A percentile compares a stretch with the other conserved stretches of the same genome.
These are phyloP conservation scores for Allacma fusca DNA, from an alignment of 2,888 invertebrate genomes.

Conservation along the genomic window DNA sequence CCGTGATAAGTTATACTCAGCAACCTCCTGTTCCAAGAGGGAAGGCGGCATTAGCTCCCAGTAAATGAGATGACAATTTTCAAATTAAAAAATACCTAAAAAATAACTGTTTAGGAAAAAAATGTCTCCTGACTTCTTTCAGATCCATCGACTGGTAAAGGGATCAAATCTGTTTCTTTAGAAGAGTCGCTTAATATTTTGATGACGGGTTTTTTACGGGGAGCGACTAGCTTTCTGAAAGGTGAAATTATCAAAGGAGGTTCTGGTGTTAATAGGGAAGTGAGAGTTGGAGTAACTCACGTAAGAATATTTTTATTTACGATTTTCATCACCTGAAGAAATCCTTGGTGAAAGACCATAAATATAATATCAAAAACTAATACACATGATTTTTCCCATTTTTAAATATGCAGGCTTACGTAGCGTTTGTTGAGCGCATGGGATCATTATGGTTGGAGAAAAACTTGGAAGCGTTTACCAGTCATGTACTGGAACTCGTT, in stretches of 20 bases:
- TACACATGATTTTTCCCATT: no score
- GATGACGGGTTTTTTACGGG: conserved; percentile 92
- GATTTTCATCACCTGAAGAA: no score
- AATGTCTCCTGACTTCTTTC: neutral
- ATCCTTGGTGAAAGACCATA: no score
- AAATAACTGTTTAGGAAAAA: no score
- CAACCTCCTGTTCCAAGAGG: conserved; percentile 64
- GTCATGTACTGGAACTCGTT: conserved; percentile 87
- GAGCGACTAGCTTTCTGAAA: conserved; percentile 88
- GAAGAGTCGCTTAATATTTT: conserved; percentile 91
- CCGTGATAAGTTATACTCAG: conserved; percentile 85
- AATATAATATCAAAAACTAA: no score
- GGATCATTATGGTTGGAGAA: conserved; percentile 95
- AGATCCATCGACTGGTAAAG: conserved; percentile 65
- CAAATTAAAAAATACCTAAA: conserved; percentile 10
- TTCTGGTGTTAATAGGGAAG: conserved; percentile 91
- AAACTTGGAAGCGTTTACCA: conserved; percentile 84
- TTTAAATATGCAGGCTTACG: conserved; percentile 79
- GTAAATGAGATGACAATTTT: conserved; percentile 62
- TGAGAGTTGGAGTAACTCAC: conserved; percentile 96
- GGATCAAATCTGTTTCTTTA: conserved; percentile 75
- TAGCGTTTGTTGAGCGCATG: conserved; percentile 91
- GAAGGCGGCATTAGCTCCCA: conserved; percentile 65
- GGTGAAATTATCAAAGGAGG: conserved; percentile 96
- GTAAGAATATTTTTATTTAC: no score